Conservation (phyloP, 2,888 invertebrate genomes). For the Pristionchus maxplancki region DNA sequence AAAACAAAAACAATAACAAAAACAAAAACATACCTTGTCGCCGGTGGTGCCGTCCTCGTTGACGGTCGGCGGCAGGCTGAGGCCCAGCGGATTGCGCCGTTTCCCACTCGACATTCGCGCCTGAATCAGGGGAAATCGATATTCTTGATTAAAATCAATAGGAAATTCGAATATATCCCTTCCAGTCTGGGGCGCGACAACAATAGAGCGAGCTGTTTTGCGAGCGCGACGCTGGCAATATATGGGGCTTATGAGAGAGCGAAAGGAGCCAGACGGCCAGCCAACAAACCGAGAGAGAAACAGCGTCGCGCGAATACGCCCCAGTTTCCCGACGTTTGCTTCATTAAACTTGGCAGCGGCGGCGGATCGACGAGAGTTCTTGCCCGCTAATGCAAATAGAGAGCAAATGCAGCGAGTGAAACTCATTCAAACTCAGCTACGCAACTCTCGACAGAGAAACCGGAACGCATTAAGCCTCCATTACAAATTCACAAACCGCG, state of each 20-base stretch:
- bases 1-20: not conserved
- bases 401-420: not conserved
- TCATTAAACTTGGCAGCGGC: not conserved
- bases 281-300: not conserved
- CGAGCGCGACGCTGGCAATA: not conserved
- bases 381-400: not conserved
- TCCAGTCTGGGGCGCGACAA: not conserved
- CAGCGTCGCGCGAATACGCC: not conserved
- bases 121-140: constrained; percentile 21
- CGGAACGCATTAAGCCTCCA: not conserved
- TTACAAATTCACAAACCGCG: not conserved
- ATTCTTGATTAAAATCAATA: not conserved
- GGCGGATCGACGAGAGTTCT: not conserved
- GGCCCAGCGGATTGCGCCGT: constrained; percentile 74
- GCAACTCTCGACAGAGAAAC: not conserved
- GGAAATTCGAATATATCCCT: not conserved
- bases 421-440: not conserved
- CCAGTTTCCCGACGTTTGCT: not conserved
- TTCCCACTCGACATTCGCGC: constrained; percentile 71
- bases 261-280: not conserved
- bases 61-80: constrained; percentile 76
- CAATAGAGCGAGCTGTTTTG: not conserved
- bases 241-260: not conserved
- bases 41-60: constrained; percentile 68
- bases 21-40: constrained; percentile 1